Evolutionary conservation across 1,140 invertebrate species (phyloP), one percentile per base, ranked within the genome.

Genomic region (Latrodectus geometricus): DNA sequence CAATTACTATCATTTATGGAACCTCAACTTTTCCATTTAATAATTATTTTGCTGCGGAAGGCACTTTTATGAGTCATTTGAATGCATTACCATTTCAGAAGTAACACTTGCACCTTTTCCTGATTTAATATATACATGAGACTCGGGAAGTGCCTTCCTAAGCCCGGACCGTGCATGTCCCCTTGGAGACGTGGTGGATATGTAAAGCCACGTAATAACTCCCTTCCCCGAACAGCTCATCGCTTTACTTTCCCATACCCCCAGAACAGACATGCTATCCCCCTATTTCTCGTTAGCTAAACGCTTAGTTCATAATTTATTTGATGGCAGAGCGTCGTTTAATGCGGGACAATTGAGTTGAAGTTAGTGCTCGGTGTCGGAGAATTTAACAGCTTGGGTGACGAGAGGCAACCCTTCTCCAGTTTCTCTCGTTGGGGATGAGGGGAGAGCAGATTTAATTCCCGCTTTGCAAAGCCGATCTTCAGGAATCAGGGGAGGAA

Each of bases 241-340:
- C 23, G 12, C 14, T 12, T 14, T 49, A 15, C 8, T 54, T 50
- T 20, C 52, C 74, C 20, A 49, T 7, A 21, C 52, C 52, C 52
- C 52, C 17, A 35, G 35, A 76, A 20, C 35, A 66, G 76, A 49
- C 23, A 73, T 49, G 23, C 70, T 73, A 54, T 72, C 54, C 79
- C 80, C 54, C 81, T 14, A 75, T 75, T 84, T 76, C 81, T 84
- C 81, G 61, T 84, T 84, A 84, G 73, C 81, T 76, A 84, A 84
- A 75, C 81, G 73, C 81, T 84, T 84, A 84, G 56, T 76, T 84
- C 81, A 84, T 84, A 84, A 84, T 84, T 84, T 84, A 84, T 76
- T 48, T 76, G 48, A 76, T 84, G 49, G 72, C 54, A 20, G 12
- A 54, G 9, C 20, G 81, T 35, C 73, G 17, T 56, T 84, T 68